Conservation (phyloP, 1,140 invertebrate species). For the Choristoneura fumiferana region DNA sequence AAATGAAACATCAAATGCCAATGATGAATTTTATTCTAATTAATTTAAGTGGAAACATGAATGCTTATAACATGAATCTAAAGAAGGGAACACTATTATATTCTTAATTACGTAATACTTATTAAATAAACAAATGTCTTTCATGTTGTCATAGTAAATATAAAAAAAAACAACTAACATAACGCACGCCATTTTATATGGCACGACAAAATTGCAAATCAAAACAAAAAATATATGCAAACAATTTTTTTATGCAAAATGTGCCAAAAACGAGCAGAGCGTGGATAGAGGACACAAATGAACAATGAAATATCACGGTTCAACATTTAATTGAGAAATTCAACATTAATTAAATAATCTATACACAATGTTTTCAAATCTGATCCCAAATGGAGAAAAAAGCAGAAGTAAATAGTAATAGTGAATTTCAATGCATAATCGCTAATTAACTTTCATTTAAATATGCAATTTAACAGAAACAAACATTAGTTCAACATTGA, state of each 20-base stretch:
- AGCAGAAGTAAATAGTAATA: no score
- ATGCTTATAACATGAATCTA: conserved; percentile 76
- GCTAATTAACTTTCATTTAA: no score
- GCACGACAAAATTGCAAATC: conserved; percentile 31
- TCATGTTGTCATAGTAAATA: conserved; percentile 44
- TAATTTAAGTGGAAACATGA: conserved; percentile 77
- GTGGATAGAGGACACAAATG: conserved; percentile 6
- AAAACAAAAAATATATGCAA: not conserved
- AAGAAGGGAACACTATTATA: conserved; percentile 76
- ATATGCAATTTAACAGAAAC: no score
- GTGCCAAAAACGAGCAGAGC: conserved; percentile 35
- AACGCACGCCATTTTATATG: conserved; percentile 40
- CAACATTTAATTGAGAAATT: no score
- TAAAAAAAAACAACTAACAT: conserved; percentile 21
- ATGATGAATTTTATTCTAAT: conserved; percentile 78
- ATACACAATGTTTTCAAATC: no score
- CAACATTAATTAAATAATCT: no score
- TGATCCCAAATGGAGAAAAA: no score
- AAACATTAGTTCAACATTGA: no score
- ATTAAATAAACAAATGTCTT: conserved; percentile 76
- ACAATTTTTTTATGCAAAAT: conserved; percentile 31
- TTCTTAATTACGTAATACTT: conserved; percentile 74
- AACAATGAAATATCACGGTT: no score
- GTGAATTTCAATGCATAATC: no score
- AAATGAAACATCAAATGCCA: conserved; percentile 61